A percentile compares a stretch with the other conserved stretches of the same genome.
These are phyloP conservation scores for Drosophila nr. perissopoda DNA, from an alignment of 2,888 invertebrate species.

Conservation along the genomic window DNA sequence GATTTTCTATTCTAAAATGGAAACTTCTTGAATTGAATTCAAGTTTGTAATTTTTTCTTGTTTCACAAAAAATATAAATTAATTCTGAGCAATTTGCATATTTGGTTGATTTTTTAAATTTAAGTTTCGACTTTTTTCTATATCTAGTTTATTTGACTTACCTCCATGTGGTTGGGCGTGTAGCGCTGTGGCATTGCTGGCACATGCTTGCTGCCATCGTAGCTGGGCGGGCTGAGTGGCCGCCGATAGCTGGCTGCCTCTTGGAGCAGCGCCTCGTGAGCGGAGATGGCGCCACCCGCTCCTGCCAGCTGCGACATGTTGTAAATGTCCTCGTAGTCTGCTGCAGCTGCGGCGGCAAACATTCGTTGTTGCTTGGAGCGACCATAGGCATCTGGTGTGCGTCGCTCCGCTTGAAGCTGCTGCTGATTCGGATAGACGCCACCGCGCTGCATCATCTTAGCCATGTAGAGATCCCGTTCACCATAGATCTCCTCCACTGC, in stretches of 20 bases:
- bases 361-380: conserved; percentile 86
- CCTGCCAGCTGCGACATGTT: conserved; percentile 83
- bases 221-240: conserved; percentile 87
- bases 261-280: conserved; percentile 74
- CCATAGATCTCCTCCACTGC: conserved; percentile 83
- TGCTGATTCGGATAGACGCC: conserved; percentile 73
- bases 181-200: conserved; percentile 83
- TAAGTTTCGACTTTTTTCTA: rapidly evolving
- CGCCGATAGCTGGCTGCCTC: conserved; percentile 87
- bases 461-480: conserved; percentile 84
- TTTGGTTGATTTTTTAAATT: not conserved
- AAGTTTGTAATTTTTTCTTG: not conserved
- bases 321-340: conserved; percentile 93
- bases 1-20: too few species aligned
- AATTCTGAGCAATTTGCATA: not conserved
- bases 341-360: conserved; percentile 82
- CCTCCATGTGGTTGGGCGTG: conserved; percentile 84
- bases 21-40: too few species aligned
- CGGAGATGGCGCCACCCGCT: conserved; percentile 76
- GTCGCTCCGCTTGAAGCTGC: conserved; percentile 87
- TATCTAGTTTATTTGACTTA: conserved; percentile 51
- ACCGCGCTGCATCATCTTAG: conserved; percentile 83
- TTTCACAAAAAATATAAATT: not conserved
- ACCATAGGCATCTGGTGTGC: conserved; percentile 94
- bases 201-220: conserved; percentile 84